These are phyloP conservation scores for Oegoconia quadripuncta DNA, from an alignment of 2,888 invertebrate species.

Conservation along the genomic window DNA sequence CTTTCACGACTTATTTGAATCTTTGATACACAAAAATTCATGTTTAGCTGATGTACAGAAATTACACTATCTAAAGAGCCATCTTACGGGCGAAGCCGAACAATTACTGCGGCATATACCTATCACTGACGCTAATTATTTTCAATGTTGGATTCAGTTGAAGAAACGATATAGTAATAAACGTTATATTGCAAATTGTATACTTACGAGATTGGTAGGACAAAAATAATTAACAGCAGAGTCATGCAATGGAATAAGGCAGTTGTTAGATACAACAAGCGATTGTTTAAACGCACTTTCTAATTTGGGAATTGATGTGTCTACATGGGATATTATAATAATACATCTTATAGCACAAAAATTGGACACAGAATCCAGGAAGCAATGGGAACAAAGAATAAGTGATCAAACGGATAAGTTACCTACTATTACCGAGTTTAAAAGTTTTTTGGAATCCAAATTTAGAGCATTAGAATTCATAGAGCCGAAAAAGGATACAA, in stretches of 20 bases:
- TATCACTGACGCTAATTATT: conserved; percentile 18
- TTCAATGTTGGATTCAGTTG: conserved; percentile 18
- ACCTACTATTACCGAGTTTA: conserved; percentile 16
- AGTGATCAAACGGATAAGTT: conserved; percentile 11
- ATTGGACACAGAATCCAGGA: conserved; percentile 16
- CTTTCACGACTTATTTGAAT: conserved; percentile 20
- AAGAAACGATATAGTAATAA: conserved; percentile 22
- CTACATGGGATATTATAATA: conserved; percentile 18
- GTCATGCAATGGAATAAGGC: conserved; percentile 18
- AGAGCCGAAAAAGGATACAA: not conserved
- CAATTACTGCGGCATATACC: conserved; percentile 18
- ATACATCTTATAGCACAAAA: conserved; percentile 12
- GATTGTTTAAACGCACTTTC: conserved; percentile 20
- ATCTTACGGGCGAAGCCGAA: conserved; percentile 25
- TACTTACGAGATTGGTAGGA: conserved; percentile 15
- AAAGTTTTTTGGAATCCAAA: conserved; percentile 23
- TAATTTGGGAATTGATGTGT: conserved; percentile 12
- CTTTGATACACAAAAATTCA: conserved; percentile 22
- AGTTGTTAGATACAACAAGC: conserved; percentile 18
- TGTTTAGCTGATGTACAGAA: conserved; percentile 22
- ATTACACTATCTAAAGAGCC: conserved; percentile 22
- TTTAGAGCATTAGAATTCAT: conserved; percentile 27
- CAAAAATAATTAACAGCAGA: conserved; percentile 14
- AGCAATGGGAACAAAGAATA: conserved; percentile 16
- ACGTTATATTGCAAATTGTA: conserved; percentile 17